Evolutionary conservation across 2,888 invertebrate genomes (phyloP), one percentile per base, ranked within the genome.

Genomic region (Antheraea yamamai): DNA sequence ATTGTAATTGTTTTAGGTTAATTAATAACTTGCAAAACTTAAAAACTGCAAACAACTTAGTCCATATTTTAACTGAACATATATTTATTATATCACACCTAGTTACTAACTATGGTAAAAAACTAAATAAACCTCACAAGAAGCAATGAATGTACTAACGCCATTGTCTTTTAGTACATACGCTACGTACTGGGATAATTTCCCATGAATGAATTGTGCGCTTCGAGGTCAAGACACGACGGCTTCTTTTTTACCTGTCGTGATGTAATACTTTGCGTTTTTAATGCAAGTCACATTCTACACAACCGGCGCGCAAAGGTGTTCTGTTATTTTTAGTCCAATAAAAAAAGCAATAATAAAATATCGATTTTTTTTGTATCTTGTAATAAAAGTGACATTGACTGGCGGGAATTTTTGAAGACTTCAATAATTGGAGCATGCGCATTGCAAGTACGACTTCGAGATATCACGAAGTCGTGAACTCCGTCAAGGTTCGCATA

Each of bases 141-240:
- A 58, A 70, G 47, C 39, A 39, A 12, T 70, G 2, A 75, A 71
- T 71, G 14, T 72, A 72, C 74, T 72, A 75, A 82, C 79, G 79
- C 89, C 82, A 92, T 93, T 93, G 92, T 92, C 84, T 91, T 89
- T 83, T 84, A 68, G 39, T 39, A 20, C 39, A 30, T 66, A 39
- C 75, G 81, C 81, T 92, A 92, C 92, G 92, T 92, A 84, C 91
- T 89, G 83, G 84, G 55, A 35, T 84, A 87, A 88, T 88, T 93
- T 93, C 92, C 90, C 93, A 94, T 91, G 93, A 92, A 92, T 88
- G 89, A 90, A 88, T 85, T 83, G 87, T 84, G 85, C 78, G 85
- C 83, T 84, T 86, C 84, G 93, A 92, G 93, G 94, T 92, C 93
- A 92, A 88, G 89, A 83, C 87, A 80, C 81, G 78, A 47, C 47